These are phyloP conservation scores for Dipodomys merriami DNA, from an alignment of 2,113 vertebrate species.

Conservation along the genomic window DNA sequence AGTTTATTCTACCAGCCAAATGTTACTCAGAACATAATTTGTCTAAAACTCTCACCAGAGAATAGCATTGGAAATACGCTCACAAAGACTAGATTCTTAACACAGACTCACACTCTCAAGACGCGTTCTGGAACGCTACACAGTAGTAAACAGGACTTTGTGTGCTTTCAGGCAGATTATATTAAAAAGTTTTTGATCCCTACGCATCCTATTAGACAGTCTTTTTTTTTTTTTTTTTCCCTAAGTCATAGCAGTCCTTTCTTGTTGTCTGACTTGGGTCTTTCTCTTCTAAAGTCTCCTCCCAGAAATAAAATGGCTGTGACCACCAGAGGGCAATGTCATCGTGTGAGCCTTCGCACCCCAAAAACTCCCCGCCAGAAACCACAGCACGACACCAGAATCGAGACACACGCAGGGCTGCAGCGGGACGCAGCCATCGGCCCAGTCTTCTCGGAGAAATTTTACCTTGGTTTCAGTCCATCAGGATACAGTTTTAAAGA, in stretches of 20 bases:
- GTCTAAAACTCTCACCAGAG: constrained; percentile 76
- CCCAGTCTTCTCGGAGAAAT: constrained; percentile 60
- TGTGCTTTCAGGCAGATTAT: constrained; percentile 80
- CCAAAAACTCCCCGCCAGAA: no score
- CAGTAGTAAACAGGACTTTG: constrained; percentile 80
- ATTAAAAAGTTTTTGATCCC: constrained; percentile 80
- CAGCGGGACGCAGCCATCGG: neutral
- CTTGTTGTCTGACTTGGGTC: constrained; percentile 56
- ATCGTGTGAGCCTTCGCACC: neutral
- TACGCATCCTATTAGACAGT: constrained; percentile 64
- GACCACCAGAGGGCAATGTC: constrained; percentile 51
- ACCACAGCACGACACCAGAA: no score
- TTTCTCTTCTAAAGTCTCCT: constrained; percentile 67
- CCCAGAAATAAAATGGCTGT: constrained; percentile 45
- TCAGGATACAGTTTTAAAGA: constrained; percentile 79
- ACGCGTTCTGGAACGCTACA: constrained; percentile 68
- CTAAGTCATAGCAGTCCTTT: constrained; percentile 25
- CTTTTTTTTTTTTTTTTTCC: neutral
- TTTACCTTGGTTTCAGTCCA: constrained; percentile 77
- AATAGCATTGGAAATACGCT: constrained; percentile 73
- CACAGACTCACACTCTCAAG: constrained; percentile 66
- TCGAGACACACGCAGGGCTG: neutral
- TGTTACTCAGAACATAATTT: constrained; percentile 70
- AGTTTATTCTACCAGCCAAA: constrained; percentile 85
- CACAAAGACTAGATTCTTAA: constrained; percentile 71